phyloP scores from a whole-genome alignment of 2,113 vertebrate genomes.

The Bungarus multicinctus region DNA sequence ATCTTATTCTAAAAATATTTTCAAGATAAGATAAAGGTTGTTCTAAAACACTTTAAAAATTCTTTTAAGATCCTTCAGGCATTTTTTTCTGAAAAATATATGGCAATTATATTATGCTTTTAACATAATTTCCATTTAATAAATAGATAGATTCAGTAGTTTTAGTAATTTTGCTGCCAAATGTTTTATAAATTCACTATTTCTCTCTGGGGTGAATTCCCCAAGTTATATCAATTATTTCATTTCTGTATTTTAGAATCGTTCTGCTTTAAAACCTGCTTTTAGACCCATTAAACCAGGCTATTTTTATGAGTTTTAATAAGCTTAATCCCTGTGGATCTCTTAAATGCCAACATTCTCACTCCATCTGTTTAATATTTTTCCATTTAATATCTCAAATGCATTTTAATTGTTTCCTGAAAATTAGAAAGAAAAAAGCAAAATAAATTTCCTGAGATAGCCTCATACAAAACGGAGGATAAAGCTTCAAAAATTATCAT shows the following conservation, averaged over 20 bases:
- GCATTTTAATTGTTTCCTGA: conserved; percentile 34
- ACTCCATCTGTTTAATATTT: conserved; percentile 24
- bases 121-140: conserved; percentile 30
- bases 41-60: conserved; percentile 17
- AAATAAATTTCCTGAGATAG: conserved; percentile 39
- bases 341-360: conserved; percentile 39
- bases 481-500: background rate
- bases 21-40: background rate
- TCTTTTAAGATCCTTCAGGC: conserved; percentile 1
- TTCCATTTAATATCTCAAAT: conserved; percentile 45
- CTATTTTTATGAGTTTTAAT: conserved; percentile 52
- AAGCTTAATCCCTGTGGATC: conserved; percentile 32
- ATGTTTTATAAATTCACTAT: conserved; percentile 12
- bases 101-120: conserved; percentile 13
- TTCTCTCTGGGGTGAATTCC: conserved; percentile 31
- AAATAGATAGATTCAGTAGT: conserved; percentile 15
- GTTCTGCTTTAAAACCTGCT: conserved; percentile 22
- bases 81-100: background rate
- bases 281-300: conserved; percentile 48
- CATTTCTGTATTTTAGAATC: conserved; percentile 7
- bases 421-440: conserved; percentile 17
- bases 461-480: conserved; percentile 1
- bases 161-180: conserved; percentile 20
- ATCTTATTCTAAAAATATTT: conserved; percentile 1
- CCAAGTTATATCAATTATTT: conserved; percentile 31